phyloP scores from a whole-genome alignment of 2,888 invertebrate species.

The Ischnus inquisitorius region DNA sequence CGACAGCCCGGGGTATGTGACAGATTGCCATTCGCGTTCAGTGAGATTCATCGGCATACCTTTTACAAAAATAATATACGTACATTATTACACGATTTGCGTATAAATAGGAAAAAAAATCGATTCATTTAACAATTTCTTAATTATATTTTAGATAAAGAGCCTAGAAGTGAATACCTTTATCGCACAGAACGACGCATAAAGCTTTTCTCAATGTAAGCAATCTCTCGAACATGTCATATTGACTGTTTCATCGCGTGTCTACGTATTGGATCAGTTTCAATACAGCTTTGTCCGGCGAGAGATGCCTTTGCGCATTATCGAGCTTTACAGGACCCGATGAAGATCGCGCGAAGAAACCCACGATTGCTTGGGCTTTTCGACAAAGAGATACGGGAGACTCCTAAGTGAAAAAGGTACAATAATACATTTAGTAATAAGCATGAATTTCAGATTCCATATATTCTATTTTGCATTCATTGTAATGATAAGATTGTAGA shows the following conservation, averaged over 20 bases:
- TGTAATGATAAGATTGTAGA: no score
- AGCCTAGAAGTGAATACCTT: no score
- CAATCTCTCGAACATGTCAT: conserved; percentile 48
- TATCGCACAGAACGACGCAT: conserved; percentile 42
- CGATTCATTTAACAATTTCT: no score
- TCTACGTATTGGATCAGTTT: conserved; percentile 48
- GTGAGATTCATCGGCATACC: not conserved
- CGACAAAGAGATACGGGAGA: conserved; percentile 19
- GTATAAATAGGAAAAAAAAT: no score
- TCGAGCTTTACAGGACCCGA: conserved; percentile 23
- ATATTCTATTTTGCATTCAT: no score
- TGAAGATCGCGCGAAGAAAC: conserved; percentile 31
- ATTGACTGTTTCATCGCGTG: conserved; percentile 48
- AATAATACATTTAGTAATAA: no score
- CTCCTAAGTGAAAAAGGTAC: no score
- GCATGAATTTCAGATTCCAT: no score
- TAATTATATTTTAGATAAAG: no score
- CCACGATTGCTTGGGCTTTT: conserved; percentile 9
- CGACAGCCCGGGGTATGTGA: not conserved
- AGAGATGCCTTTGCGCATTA: conserved; percentile 20
- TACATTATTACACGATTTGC: no score
- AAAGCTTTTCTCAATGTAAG: conserved; percentile 35
- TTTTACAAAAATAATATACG: not conserved
- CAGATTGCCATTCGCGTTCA: not conserved
- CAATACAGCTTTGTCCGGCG: conserved; percentile 11